Evolutionary conservation across 2,113 vertebrate genomes (phyloP).

Genomic region (Desmodus rotundus): DNA sequence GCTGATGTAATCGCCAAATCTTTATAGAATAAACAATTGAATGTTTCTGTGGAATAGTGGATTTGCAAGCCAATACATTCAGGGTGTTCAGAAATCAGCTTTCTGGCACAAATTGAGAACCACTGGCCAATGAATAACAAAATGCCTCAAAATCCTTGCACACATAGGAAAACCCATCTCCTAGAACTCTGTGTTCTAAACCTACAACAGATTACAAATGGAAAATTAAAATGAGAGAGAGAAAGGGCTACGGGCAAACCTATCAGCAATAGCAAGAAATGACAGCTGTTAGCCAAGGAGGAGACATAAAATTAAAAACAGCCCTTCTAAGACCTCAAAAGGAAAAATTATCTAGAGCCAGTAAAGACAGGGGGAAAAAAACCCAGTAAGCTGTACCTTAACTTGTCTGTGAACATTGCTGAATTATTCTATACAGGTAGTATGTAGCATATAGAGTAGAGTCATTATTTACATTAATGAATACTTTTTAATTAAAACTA

Average conservation of each 20-base stretch:
- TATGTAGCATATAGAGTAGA: not conserved
- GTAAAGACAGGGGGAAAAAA: not conserved
- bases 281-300: not conserved
- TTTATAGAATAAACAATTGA: not conserved
- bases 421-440: not conserved
- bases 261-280: not conserved
- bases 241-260: not conserved
- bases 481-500: not conserved
- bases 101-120: not conserved
- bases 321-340: not conserved
- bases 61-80: not conserved
- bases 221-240: not conserved
- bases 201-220: not conserved
- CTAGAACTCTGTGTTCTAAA: constrained; percentile 29
- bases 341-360: not conserved
- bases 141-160: not conserved
- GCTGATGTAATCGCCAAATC: not conserved
- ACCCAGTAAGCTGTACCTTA: not conserved
- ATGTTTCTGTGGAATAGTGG: not conserved
- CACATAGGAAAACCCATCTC: not conserved
- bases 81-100: not conserved
- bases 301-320: not conserved
- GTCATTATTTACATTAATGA: not conserved
- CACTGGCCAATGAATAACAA: not conserved
- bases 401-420: not conserved